These are phyloP conservation scores for Gymnoscopelus microlampas DNA, from an alignment of 2,797 vertebrate genomes.

Conservation along the genomic window DNA sequence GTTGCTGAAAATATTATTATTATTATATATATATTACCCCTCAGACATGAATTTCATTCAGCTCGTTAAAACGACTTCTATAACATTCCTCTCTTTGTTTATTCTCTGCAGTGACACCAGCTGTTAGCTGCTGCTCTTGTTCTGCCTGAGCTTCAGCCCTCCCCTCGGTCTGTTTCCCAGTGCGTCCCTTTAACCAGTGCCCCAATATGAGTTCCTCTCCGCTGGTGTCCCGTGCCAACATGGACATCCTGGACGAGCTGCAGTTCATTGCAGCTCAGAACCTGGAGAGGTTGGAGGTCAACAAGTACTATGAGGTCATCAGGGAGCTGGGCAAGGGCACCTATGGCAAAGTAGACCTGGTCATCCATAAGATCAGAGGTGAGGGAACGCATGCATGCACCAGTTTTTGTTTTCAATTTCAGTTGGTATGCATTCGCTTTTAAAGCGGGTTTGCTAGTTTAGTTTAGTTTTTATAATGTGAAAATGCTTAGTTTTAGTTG, in stretches of 20 bases:
- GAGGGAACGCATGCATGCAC: conserved; percentile 17
- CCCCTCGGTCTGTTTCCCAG: conserved; percentile 2
- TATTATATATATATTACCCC: too few species aligned
- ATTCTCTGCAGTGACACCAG: conserved; percentile 51
- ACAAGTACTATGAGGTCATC: conserved; percentile 87
- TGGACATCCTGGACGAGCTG: conserved; percentile 86
- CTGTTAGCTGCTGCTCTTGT: conserved; percentile 44
- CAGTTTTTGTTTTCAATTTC: too few species aligned
- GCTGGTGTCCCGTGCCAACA: conserved; percentile 74
- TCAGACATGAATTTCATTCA: too few species aligned
- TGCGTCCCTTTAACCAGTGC: conserved; percentile 26
- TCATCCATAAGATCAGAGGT: conserved; percentile 87
- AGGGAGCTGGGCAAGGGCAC: conserved; percentile 87
- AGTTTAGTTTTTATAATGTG: too few species aligned
- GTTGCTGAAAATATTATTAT: too few species aligned
- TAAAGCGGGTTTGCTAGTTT: too few species aligned
- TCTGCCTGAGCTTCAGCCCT: conserved; percentile 23
- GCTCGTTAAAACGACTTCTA: too few species aligned
- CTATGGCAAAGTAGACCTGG: conserved; percentile 88
- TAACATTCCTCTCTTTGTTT: background rate
- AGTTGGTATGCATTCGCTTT: too few species aligned
- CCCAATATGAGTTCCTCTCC: conserved; percentile 82
- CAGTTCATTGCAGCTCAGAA: conserved; percentile 86
- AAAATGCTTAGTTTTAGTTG: too few species aligned
- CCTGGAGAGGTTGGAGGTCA: conserved; percentile 84